Evolutionary conservation across 2,888 invertebrate genomes (phyloP), one percentile per base, ranked within the genome.

Genomic region (Oxytorus armatus): DNA sequence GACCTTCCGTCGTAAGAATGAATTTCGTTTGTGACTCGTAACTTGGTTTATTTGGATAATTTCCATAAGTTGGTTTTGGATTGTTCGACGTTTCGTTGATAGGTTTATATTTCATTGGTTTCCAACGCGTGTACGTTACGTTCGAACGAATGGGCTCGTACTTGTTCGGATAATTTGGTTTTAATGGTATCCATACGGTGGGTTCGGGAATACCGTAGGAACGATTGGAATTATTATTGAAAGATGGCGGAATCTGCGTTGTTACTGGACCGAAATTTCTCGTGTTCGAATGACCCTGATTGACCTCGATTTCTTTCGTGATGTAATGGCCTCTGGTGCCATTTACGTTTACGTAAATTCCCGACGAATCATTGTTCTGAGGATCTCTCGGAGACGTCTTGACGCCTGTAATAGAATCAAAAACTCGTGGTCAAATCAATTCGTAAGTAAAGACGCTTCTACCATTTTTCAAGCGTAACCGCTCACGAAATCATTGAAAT

Each of bases 261-360:
- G 53, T 33, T 18, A 63, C 63, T 3, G 82, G 66, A 2, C 82
- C 78, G 23, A 85, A 84, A 5, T 61, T 82, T 61, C 78, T 84
- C 7, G 85, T 87, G 33, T 85, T 88, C 4, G 89, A 89, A 55
- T 89, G 88, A 11, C 88, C 87, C 75, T 89, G 88, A 76, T 88
- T 77, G 4, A 90, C 84, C 23, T 87, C 84, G 7, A 89, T 75
- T 21, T 85, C 85, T 69, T 85, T 87, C 0, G 85, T 86, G 11
- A 88, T 86, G 33, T 84, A 86, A 66, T 89, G 87, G 11, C 87
- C 88, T 8, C 65, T 65, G 8, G 83, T 85, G 0, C 85, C 87
- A 77, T 88, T 87, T 25, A 75, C 16, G 49, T 85, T 85, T 4
- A 86, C 85, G 66, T 88, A 83, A 55, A 88, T 79, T 36, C 86